These are phyloP conservation scores for Puffinus mauretanicus DNA, from an alignment of 2,113 vertebrate species.

Conservation along the genomic window DNA sequence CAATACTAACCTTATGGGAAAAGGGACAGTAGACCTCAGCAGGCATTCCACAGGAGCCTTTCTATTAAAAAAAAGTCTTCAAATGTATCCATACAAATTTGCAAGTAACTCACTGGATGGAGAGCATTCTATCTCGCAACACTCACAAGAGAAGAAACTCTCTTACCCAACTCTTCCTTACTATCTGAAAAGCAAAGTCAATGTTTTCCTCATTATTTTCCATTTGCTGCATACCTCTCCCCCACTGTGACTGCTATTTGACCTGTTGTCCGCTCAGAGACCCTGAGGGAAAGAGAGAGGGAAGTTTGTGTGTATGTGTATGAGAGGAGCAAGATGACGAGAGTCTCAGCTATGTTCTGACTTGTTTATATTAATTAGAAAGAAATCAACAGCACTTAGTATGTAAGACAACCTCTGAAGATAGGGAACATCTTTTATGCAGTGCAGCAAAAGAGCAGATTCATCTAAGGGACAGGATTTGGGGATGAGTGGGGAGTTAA, in stretches of 20 bases:
- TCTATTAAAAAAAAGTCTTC: not conserved
- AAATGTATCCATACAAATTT: not conserved
- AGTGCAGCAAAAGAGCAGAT: not conserved
- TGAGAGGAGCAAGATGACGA: not conserved
- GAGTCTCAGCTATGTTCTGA: not conserved
- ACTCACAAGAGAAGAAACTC: not conserved
- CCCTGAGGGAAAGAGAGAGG: constrained; percentile 1
- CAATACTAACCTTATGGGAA: not conserved
- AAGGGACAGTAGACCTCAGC: constrained; percentile 7
- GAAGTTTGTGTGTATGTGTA: not conserved
- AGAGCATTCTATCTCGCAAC: not conserved
- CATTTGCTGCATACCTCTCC: constrained; percentile 55
- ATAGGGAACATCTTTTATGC: not conserved
- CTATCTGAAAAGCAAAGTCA: constrained; percentile 44
- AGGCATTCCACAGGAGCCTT: constrained; percentile 25
- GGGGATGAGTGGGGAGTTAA: not conserved
- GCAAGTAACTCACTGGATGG: not conserved
- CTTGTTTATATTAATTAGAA: constrained; percentile 3
- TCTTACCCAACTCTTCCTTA: constrained; percentile 18
- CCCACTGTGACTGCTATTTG: constrained; percentile 62
- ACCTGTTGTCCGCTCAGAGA: constrained; percentile 33
- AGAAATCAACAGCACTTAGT: not conserved
- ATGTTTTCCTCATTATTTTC: constrained; percentile 52
- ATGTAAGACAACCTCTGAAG: not conserved
- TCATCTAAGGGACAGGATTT: not conserved